Percentiles rank a stretch among this genome's conserved stretches.
phyloP scores from a whole-genome alignment of 1,140 invertebrate genomes.

The Drosophila kikkawai region DNA sequence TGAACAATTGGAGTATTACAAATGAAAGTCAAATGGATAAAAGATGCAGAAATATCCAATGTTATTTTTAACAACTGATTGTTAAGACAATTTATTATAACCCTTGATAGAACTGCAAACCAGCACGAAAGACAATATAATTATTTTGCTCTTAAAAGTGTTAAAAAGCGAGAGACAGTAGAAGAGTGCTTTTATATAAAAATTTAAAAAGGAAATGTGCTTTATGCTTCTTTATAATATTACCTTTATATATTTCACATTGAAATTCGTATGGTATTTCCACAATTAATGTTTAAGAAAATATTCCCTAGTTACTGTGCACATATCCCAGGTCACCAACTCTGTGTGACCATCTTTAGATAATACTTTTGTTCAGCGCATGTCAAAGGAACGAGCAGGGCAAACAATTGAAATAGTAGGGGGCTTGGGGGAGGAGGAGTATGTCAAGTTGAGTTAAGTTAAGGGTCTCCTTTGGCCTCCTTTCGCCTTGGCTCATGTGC shows the following conservation, averaged over 20 bases:
- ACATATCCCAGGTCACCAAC: constrained; percentile 1
- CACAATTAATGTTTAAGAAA: background rate
- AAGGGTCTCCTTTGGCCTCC: constrained; percentile 52
- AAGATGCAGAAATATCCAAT: background rate
- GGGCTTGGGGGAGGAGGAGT: constrained; percentile 12
- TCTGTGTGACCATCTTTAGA: constrained; percentile 45
- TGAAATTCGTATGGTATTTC: too few species aligned
- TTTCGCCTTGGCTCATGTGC: constrained; percentile 33
- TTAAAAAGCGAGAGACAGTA: too few species aligned
- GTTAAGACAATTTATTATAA: too few species aligned
- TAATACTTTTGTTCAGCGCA: constrained; percentile 55
- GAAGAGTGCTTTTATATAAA: too few species aligned
- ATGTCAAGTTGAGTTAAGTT: constrained; percentile 30
- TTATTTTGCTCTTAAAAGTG: too few species aligned
- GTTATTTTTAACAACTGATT: too few species aligned
- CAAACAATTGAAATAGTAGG: constrained; percentile 41
- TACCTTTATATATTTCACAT: too few species aligned
- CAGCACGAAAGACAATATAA: too few species aligned
- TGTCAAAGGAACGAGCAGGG: constrained; percentile 32
- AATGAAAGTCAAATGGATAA: background rate
- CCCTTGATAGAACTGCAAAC: too few species aligned
- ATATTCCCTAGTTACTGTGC: background rate
- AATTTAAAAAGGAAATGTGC: too few species aligned
- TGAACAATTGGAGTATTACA: background rate
- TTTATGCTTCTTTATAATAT: too few species aligned